phyloP scores from a whole-genome alignment of 1,140 invertebrate species.

The Aphidius gifuensis region DNA sequence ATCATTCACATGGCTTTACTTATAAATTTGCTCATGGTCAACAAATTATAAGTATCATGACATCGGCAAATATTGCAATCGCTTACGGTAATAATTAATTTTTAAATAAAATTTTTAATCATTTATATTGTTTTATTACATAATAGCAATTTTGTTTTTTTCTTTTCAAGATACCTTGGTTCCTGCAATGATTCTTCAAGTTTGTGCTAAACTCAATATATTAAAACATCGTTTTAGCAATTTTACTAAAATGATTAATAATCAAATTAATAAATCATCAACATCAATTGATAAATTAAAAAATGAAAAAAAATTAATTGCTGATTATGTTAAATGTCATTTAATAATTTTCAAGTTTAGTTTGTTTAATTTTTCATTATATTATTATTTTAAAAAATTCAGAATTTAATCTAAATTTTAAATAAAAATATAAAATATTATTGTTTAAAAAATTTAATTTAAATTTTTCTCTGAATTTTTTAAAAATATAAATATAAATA shows the following conservation, averaged over 20 bases:
- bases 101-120: no score
- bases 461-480: no score
- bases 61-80: slow-evolving; percentile 17
- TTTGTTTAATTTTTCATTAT: neutral
- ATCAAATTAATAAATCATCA: no score
- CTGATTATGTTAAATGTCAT: slow-evolving; percentile 20
- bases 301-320: slow-evolving; percentile 18
- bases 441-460: no score
- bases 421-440: no score
- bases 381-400: neutral
- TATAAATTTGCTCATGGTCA: slow-evolving; percentile 17
- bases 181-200: slow-evolving; percentile 17
- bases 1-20: slow-evolving; percentile 8
- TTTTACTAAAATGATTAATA: neutral
- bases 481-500: no score
- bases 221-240: slow-evolving; percentile 17
- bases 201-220: slow-evolving; percentile 17
- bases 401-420: neutral
- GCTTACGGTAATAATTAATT: neutral
- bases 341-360: slow-evolving; percentile 17
- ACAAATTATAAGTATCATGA: slow-evolving; percentile 17
- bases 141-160: no score
- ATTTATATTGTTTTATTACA: no score
- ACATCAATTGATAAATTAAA: neutral
- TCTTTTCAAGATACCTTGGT: slow-evolving; percentile 7